These are phyloP conservation scores for Okapia johnstoni DNA, from an alignment of 2,113 vertebrate genomes.

Conservation along the genomic window DNA sequence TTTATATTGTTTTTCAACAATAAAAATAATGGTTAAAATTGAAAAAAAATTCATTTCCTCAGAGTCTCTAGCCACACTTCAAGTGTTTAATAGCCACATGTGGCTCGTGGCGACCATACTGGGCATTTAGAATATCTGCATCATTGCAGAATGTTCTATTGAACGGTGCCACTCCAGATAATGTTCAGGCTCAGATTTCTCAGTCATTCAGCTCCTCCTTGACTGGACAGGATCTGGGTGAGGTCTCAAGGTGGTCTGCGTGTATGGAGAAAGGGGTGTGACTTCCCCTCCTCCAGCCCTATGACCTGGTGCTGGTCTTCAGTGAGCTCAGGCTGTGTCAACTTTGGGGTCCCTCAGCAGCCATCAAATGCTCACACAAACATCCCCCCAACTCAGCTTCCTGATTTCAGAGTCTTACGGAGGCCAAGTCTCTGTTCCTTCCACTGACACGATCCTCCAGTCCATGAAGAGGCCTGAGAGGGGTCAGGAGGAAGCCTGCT, in stretches of 20 bases:
- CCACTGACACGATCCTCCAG: neutral
- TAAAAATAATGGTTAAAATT: neutral
- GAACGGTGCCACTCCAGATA: neutral
- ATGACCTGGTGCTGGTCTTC: neutral
- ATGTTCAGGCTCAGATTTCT: neutral
- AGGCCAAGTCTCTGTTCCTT: neutral
- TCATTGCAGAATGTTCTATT: neutral
- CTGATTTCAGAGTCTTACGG: neutral
- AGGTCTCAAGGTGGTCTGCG: neutral
- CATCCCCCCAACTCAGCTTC: neutral
- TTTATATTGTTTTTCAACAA: neutral
- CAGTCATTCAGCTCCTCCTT: neutral
- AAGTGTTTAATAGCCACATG: rapidly evolving
- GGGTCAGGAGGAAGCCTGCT: rapidly evolving
- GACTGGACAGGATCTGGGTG: neutral
- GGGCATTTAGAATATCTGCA: rapidly evolving
- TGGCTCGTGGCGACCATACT: neutral
- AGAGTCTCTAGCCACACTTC: neutral
- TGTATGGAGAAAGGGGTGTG: neutral
- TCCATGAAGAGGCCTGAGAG: neutral
- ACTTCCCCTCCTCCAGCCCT: neutral
- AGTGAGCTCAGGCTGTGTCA: neutral
- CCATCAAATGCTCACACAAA: neutral
- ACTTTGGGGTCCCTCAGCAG: neutral
- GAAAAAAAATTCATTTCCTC: neutral